Percentiles rank a stretch among this genome's conserved stretches.
These are phyloP conservation scores for Phocoena phocoena DNA, from an alignment of 2,113 vertebrate genomes.

Conservation along the genomic window DNA sequence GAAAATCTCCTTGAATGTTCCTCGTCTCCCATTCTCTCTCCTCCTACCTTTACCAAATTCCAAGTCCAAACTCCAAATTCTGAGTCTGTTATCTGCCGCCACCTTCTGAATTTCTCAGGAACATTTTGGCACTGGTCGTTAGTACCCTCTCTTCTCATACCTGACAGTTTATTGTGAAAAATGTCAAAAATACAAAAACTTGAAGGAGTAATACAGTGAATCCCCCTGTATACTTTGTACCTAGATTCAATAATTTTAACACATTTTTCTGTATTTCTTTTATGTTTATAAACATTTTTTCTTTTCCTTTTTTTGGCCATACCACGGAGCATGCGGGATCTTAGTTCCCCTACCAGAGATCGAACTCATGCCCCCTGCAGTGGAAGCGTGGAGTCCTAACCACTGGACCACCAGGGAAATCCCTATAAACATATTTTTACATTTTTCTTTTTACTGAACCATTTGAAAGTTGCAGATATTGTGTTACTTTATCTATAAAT, in stretches of 20 bases:
- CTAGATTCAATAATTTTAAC: neutral
- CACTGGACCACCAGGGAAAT: too few relatives aligned
- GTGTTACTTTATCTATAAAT: neutral
- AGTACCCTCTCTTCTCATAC: neutral
- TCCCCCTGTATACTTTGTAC: neutral
- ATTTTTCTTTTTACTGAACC: neutral
- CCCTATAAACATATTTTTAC: neutral
- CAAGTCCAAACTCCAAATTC: neutral
- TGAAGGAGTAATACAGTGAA: neutral
- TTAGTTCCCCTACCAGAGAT: too few relatives aligned
- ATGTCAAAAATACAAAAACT: neutral
- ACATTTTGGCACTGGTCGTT: neutral
- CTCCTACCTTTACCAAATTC: neutral
- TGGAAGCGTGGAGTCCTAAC: too few relatives aligned
- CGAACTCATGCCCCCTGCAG: too few relatives aligned
- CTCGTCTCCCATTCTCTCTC: neutral
- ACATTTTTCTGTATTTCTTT: neutral
- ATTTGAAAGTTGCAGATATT: neutral
- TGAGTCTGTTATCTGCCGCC: neutral
- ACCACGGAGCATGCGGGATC: too few relatives aligned
- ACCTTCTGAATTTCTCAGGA: neutral
- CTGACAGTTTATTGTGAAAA: neutral
- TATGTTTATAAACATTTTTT: neutral
- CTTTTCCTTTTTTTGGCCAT: too few relatives aligned
- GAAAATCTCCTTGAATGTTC: neutral